These are phyloP conservation scores for Hemitrygon akajei DNA, from an alignment of 2,797 vertebrate species.

Conservation along the genomic window DNA sequence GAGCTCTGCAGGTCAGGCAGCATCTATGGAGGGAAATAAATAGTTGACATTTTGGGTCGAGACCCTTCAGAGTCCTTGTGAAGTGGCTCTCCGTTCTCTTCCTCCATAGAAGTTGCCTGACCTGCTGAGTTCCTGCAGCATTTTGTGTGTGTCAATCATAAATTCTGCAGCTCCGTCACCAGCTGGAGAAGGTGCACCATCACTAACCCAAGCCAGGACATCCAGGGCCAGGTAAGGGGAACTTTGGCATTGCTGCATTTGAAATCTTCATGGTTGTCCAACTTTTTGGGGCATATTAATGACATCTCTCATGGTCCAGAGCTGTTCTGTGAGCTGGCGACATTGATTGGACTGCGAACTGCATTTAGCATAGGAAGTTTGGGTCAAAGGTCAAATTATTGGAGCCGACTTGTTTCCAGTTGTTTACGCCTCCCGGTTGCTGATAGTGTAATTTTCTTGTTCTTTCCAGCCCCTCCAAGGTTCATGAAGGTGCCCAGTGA, in stretches of 20 bases:
- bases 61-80: no score
- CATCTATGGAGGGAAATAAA: no score
- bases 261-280: neutral
- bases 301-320: neutral
- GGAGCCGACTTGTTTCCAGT: neutral
- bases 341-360: neutral
- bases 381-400: neutral
- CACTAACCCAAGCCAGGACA: neutral
- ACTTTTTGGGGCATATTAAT: neutral
- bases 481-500: slow-evolving; percentile 86
- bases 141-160: no score
- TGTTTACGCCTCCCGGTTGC: neutral
- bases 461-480: slow-evolving; percentile 55
- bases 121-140: no score
- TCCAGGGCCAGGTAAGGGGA: neutral
- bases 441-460: neutral
- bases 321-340: neutral
- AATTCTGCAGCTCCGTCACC: neutral
- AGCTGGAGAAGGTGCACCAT: neutral
- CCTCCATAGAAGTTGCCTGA: no score
- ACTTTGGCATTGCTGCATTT: neutral
- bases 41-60: no score
- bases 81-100: no score
- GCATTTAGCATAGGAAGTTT: neutral
- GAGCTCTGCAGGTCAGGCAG: no score